phyloP scores from a whole-genome alignment of 2,888 invertebrate genomes.

The Dasypogon diadema region DNA sequence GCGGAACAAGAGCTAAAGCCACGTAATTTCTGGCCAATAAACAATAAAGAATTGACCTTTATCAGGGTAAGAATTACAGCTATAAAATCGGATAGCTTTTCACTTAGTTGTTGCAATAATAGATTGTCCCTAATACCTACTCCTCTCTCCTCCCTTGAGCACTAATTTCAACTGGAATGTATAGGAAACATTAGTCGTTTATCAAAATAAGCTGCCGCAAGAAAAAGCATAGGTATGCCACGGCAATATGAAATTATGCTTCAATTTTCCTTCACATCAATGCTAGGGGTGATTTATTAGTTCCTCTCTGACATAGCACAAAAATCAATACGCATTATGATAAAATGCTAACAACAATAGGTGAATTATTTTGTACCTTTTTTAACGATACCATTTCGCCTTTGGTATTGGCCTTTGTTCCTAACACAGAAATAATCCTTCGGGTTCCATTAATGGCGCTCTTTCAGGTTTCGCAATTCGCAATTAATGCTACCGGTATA shows the following conservation, averaged over 20 bases:
- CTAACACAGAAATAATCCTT: background rate
- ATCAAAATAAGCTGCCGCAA: background rate
- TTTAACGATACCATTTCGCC: background rate
- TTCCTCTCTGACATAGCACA: background rate
- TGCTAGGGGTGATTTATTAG: constrained; percentile 32
- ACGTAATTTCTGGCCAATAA: background rate
- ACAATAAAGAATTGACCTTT: constrained; percentile 28
- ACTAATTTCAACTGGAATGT: background rate
- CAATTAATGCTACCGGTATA: background rate
- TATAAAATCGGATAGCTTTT: background rate
- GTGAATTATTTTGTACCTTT: constrained; percentile 11
- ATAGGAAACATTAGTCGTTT: background rate
- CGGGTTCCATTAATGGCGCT: background rate
- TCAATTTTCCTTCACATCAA: constrained; percentile 14
- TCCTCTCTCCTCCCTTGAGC: background rate
- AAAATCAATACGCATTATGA: constrained; percentile 44
- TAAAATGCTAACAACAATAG: constrained; percentile 36
- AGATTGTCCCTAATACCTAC: background rate
- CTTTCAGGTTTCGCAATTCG: background rate
- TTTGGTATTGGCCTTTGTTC: background rate
- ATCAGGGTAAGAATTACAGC: constrained; percentile 3
- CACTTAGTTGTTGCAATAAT: background rate
- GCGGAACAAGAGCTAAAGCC: too few relatives aligned
- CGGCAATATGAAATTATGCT: constrained; percentile 25
- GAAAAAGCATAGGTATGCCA: background rate